Evolutionary conservation across 2,113 vertebrate species (phyloP), one percentile per base, ranked within the genome.

Genomic region (Hystrix brachyura): DNA sequence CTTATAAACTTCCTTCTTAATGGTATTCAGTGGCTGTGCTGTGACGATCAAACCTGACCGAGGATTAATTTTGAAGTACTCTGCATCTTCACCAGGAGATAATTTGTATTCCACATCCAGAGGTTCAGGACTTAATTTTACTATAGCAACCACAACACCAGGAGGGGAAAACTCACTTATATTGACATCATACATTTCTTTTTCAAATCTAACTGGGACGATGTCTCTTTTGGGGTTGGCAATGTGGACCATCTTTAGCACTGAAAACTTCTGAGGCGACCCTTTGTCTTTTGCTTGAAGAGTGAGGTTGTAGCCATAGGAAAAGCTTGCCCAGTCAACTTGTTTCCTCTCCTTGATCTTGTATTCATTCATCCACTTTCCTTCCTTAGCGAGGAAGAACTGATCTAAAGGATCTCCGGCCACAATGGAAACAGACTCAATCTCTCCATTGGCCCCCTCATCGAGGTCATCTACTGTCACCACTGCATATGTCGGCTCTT

Each of bases 81-180:
- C 97, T 0, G 99, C 98, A 86, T 99, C 99, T 84, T 99, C 98
- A 84, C 98, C 99, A 11, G 99, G 98, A 59, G 98, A 98, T 27
- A 99, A 95, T 92, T 98, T 99, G 86, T 99, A 99, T 97, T 99
- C 99, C 71, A 99, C 98, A 95, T 99, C 98, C 11, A 98, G 98
- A 0, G 99, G 99, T 91, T 99, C 99, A 46, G 99, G 99, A 3
- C 84, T 96, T 59, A 99, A 98, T 96, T 99, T 99, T 93, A 99
- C 98, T 48, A 99, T 98, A 12, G 98, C 98, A 78, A 99, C 99
- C 53, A 99, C 96, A 2, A 99, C 99, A 69, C 99, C 99, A 60
- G 99, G 99, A 96, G 99, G 99, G 25, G 99, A 99, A 96, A 99
- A 99, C 98, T 99, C 99, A 98, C 98, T 99, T 76, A 99, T 97